Evolutionary conservation across 2,888 invertebrate species (phyloP).

Genomic region (Lissonota sp.): DNA sequence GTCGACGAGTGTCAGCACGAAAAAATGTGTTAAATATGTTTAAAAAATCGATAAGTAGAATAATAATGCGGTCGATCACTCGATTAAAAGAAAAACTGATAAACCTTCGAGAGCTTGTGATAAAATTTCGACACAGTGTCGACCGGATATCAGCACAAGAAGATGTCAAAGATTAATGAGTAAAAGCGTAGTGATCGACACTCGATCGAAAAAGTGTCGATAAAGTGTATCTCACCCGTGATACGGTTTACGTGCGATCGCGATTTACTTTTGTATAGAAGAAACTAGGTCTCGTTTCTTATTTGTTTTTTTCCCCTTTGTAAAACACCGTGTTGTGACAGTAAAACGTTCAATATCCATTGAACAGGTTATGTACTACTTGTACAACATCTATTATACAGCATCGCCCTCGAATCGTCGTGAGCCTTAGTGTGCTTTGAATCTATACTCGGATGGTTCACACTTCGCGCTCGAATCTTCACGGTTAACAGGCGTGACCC

Average conservation of each 20-base stretch:
- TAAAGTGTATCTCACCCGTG: not conserved
- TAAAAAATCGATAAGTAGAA: too few relatives aligned
- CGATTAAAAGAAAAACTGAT: too few relatives aligned
- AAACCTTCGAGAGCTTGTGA: too few relatives aligned
- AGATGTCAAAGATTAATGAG: not conserved
- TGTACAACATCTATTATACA: conserved; percentile 16
- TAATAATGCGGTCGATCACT: too few relatives aligned
- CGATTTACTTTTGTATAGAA: not conserved
- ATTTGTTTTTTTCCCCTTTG: conserved; percentile 8
- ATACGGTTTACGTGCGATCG: too few relatives aligned
- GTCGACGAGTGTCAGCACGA: too few relatives aligned
- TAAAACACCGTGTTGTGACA: conserved; percentile 3
- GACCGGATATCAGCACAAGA: not conserved
- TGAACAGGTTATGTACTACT: conserved; percentile 18
- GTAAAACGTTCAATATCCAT: conserved; percentile 13
- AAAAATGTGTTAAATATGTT: too few relatives aligned
- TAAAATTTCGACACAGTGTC: not conserved
- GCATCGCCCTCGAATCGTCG: conserved; percentile 3
- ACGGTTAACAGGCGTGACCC: conserved; percentile 37
- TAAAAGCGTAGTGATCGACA: not conserved
- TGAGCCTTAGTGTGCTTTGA: not conserved
- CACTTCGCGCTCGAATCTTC: conserved; percentile 41
- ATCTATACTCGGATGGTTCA: conserved; percentile 19
- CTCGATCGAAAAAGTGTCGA: not conserved
- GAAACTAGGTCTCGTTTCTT: not conserved